Conservation (phyloP, 1,140 invertebrate genomes). For the Agrilus planipennis region DNA sequence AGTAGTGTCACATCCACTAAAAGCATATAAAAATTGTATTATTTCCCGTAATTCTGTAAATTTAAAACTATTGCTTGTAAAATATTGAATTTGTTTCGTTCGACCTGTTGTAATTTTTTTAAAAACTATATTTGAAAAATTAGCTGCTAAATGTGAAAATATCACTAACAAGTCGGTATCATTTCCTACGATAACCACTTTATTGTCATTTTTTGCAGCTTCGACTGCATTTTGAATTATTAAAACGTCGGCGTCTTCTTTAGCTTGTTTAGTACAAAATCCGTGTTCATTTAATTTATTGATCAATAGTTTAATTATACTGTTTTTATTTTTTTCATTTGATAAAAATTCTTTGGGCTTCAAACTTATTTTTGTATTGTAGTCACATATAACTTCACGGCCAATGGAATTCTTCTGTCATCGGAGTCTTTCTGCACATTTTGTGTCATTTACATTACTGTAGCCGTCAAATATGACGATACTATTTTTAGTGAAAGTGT, state of each 20-base stretch:
- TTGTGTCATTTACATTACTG: background rate
- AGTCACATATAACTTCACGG: background rate
- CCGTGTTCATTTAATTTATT: background rate
- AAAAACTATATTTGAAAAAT: background rate
- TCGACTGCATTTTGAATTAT: background rate
- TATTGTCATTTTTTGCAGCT: background rate
- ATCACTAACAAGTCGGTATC: background rate
- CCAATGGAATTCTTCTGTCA: background rate
- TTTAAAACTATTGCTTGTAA: background rate
- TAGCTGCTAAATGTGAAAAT: background rate
- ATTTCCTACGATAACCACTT: background rate
- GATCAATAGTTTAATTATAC: background rate
- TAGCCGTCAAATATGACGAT: slow-evolving; percentile 1
- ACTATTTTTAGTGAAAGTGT: background rate
- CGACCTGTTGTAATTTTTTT: background rate
- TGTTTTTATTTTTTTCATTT: background rate
- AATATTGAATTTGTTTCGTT: too few species aligned
- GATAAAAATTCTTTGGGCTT: background rate
- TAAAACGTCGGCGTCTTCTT: background rate
- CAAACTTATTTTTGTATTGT: background rate
- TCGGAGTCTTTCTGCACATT: background rate
- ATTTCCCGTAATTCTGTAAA: background rate
- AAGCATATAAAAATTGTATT: background rate
- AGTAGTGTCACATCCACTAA: background rate
- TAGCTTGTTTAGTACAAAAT: background rate